Evolutionary conservation across 2,888 invertebrate genomes (phyloP).

Genomic region (Penaeus monodon): DNA sequence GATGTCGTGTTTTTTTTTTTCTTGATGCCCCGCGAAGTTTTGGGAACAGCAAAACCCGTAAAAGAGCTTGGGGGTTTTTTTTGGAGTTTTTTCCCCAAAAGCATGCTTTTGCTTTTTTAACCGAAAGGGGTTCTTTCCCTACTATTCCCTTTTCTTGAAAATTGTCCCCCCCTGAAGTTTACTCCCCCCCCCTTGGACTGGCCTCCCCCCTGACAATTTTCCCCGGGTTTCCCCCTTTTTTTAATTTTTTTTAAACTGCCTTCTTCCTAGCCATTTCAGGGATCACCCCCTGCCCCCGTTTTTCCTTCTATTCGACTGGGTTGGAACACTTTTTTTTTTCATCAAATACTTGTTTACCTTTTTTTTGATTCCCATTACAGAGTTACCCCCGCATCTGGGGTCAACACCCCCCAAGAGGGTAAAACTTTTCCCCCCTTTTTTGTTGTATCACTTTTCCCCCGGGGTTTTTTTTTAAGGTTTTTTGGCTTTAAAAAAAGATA

Average conservation of each 20-base stretch:
- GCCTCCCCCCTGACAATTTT: conserved; percentile 32
- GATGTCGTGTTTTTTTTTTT: no score
- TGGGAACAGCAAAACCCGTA: conserved; percentile 52
- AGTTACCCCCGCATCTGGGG: conserved; percentile 8
- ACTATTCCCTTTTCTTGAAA: background rate
- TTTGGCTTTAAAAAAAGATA: no score
- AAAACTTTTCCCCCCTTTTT: background rate
- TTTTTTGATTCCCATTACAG: conserved; percentile 33
- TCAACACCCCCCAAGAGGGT: conserved; percentile 46
- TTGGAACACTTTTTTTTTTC: conserved; percentile 17
- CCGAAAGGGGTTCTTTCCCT: no score
- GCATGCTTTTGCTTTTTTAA: background rate
- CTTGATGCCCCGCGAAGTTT: conserved; percentile 37
- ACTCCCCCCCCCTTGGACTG: conserved; percentile 12
- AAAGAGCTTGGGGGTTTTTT: conserved; percentile 39
- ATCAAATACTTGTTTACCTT: background rate
- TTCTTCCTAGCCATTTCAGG: conserved; percentile 35
- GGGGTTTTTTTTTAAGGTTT: no score
- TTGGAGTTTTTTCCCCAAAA: no score
- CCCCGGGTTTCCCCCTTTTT: background rate
- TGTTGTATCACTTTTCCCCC: no score
- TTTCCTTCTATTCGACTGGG: conserved; percentile 25
- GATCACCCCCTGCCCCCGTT: conserved; percentile 36
- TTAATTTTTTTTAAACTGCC: conserved; percentile 6
- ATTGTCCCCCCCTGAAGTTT: conserved; percentile 17